These are phyloP conservation scores for Gastrophryne carolinensis DNA, from an alignment of 2,797 vertebrate genomes.

Conservation along the genomic window DNA sequence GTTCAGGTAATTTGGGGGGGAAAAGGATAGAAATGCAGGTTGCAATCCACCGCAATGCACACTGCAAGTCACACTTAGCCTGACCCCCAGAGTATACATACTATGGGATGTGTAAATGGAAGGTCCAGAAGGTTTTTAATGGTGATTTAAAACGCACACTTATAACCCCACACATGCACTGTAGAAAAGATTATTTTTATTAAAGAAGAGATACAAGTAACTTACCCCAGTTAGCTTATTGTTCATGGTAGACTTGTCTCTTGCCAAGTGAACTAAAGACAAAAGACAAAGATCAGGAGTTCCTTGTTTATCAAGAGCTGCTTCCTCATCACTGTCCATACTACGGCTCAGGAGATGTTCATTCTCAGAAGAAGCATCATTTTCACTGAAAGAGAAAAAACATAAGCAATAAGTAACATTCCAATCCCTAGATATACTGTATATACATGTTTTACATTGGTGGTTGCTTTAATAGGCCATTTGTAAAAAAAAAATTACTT, in stretches of 20 bases:
- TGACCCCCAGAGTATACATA: no score
- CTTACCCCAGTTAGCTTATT: conserved; percentile 87
- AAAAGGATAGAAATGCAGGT: no score
- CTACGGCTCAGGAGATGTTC: conserved; percentile 93
- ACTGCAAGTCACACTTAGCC: no score
- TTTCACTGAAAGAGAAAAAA: conserved; percentile 77
- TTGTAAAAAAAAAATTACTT: conserved; percentile 70
- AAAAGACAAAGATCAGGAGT: conserved; percentile 86
- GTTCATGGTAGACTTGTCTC: conserved; percentile 76
- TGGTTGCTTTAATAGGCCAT: background rate
- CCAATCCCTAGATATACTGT: background rate
- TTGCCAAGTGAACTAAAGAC: conserved; percentile 86
- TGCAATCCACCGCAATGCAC: no score
- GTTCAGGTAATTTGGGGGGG: no score
- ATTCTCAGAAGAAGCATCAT: conserved; percentile 95
- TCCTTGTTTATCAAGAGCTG: conserved; percentile 86
- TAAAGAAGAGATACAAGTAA: background rate
- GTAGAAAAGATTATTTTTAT: no score
- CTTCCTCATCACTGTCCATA: conserved; percentile 96
- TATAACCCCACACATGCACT: no score
- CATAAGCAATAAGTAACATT: background rate
- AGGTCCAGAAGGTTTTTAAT: no score
- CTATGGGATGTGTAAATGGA: no score
- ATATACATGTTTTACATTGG: background rate
- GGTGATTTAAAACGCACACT: no score